These are phyloP conservation scores for Gallinago stenura DNA, from an alignment of 2,797 vertebrate species.

Conservation along the genomic window DNA sequence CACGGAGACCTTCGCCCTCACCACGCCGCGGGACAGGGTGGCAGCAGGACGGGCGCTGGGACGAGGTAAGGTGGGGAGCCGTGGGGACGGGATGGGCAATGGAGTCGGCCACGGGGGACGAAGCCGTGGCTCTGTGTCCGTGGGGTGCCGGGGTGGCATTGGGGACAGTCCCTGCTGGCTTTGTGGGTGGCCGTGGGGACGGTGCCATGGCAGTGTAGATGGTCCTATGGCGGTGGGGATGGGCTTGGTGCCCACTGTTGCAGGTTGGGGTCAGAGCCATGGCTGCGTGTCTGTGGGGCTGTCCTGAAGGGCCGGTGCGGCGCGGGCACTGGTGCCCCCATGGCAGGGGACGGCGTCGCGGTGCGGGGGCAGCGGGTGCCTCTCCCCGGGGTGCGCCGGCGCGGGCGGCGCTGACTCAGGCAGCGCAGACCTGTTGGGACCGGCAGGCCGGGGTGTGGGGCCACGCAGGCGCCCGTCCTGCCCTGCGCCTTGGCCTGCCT, in stretches of 20 bases:
- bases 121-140: neutral
- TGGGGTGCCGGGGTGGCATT: no score
- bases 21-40: neutral
- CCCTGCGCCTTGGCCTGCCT: neutral
- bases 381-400: conserved; percentile 19
- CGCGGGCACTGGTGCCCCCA: rapidly evolving
- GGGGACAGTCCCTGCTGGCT: neutral
- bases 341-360: rapidly evolving
- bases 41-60: neutral
- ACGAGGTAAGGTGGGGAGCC: neutral
- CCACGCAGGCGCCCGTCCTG: neutral
- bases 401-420: conserved; percentile 48
- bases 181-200: rapidly evolving
- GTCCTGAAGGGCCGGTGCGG: rapidly evolving
- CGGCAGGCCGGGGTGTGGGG: neutral
- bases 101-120: neutral
- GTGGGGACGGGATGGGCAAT: neutral
- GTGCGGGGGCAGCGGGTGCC: neutral
- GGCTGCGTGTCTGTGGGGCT: neutral
- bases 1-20: neutral
- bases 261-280: neutral
- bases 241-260: rapidly evolving
- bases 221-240: no score
- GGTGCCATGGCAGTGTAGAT: no score
- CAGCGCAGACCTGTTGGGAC: neutral